Percentiles rank a stretch among this genome's conserved stretches.
These are phyloP conservation scores for Synanceia verrucosa DNA, from an alignment of 2,797 vertebrate genomes.

Conservation along the genomic window DNA sequence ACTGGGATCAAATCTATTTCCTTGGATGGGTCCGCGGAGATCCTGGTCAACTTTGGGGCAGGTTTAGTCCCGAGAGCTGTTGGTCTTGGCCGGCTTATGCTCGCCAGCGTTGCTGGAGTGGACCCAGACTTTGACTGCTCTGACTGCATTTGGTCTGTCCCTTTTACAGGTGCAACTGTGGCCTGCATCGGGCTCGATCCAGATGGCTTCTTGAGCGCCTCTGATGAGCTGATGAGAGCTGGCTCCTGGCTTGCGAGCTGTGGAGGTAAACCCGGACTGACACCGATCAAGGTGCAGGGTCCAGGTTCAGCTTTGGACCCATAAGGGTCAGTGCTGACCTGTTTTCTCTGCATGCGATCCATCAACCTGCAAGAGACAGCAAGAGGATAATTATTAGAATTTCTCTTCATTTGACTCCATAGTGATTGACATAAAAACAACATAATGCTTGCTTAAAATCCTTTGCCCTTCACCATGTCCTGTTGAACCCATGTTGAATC, in stretches of 20 bases:
- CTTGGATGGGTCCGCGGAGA: constrained; percentile 52
- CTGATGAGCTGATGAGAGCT: constrained; percentile 34
- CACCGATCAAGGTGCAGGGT: constrained; percentile 35
- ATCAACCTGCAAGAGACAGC: constrained; percentile 61
- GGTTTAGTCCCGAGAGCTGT: constrained; percentile 71
- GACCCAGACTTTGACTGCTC: constrained; percentile 36
- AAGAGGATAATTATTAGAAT: background rate
- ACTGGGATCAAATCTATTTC: constrained; percentile 66
- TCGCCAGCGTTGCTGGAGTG: constrained; percentile 48
- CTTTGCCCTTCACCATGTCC: constrained; percentile 18
- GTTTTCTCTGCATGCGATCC: constrained; percentile 66
- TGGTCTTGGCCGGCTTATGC: constrained; percentile 79
- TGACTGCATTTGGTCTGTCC: constrained; percentile 33
- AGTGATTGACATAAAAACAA: background rate
- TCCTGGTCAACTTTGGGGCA: constrained; percentile 53
- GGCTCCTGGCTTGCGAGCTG: constrained; percentile 52
- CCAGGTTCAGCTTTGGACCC: constrained; percentile 53
- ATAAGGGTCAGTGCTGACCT: constrained; percentile 45
- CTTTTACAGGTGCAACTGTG: constrained; percentile 18
- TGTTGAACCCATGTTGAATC: too few relatives aligned
- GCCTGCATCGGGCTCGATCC: constrained; percentile 22
- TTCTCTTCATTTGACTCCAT: background rate
- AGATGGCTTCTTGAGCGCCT: constrained; percentile 18
- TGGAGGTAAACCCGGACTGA: constrained; percentile 33
- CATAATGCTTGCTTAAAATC: background rate